Evolutionary conservation across 2,888 invertebrate genomes (phyloP).

Genomic region (Brachynemurus nebulosus): DNA sequence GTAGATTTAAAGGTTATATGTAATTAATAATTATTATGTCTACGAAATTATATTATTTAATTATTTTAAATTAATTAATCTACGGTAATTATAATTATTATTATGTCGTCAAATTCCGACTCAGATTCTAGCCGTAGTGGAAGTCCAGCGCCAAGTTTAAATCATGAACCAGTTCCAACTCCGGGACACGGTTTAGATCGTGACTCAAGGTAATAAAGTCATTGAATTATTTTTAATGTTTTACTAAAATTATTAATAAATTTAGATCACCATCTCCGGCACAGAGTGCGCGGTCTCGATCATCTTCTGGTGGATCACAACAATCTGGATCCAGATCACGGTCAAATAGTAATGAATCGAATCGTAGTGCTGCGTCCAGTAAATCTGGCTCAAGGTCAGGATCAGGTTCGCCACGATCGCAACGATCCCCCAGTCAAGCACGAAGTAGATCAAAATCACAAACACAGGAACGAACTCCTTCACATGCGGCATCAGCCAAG

Average conservation of each 20-base stretch:
- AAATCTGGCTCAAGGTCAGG: conserved; percentile 23
- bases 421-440: conserved; percentile 13
- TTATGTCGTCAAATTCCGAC: conserved; percentile 33
- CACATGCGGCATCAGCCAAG: conserved; percentile 21
- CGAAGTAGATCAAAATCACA: conserved; percentile 10
- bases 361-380: conserved; percentile 20
- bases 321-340: background rate
- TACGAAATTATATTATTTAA: too few relatives aligned
- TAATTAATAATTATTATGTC: too few relatives aligned
- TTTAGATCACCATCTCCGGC: background rate
- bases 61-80: too few relatives aligned
- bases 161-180: conserved; percentile 29
- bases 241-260: background rate
- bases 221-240: background rate
- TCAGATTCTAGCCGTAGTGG: conserved; percentile 34
- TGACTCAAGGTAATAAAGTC: conserved; percentile 24
- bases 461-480: conserved; percentile 10
- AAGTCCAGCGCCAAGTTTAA: conserved; percentile 26
- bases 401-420: conserved; percentile 16
- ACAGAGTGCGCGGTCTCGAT: background rate
- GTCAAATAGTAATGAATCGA: background rate
- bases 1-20: too few relatives aligned
- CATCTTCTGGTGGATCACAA: background rate
- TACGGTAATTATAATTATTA: too few relatives aligned
- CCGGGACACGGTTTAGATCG: conserved; percentile 27